These are phyloP conservation scores for Apus apus DNA, from an alignment of 2,113 vertebrate species.

Conservation along the genomic window DNA sequence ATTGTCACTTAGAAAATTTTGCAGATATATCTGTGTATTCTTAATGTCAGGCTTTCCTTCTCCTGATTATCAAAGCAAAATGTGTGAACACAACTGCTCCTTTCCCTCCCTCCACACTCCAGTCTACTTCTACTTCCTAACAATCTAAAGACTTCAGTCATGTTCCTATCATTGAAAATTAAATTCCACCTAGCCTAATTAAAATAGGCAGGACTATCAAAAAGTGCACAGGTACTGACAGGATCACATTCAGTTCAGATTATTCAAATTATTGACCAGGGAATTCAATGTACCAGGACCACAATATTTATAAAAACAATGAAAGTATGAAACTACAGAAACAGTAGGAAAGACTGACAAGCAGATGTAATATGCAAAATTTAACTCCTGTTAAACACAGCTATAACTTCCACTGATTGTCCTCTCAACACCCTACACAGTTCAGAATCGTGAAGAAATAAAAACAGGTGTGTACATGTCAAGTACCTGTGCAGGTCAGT, in stretches of 20 bases:
- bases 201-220: neutral
- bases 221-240: neutral
- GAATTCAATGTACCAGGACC: neutral
- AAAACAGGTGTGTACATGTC: neutral
- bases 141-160: neutral
- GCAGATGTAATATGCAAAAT: neutral
- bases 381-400: neutral
- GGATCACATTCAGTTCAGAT: neutral
- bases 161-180: neutral
- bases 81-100: neutral
- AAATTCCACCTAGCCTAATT: neutral
- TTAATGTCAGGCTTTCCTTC: neutral
- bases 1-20: neutral
- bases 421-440: neutral
- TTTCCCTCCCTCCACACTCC: accelerated
- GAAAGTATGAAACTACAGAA: neutral
- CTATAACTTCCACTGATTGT: neutral
- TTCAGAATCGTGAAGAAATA: neutral
- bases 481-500: neutral
- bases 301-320: neutral
- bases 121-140: neutral
- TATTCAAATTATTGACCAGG: neutral
- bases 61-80: neutral
- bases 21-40: neutral
- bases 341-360: neutral